phyloP scores from a whole-genome alignment of 2,888 invertebrate genomes.

The Bugula neritina region DNA sequence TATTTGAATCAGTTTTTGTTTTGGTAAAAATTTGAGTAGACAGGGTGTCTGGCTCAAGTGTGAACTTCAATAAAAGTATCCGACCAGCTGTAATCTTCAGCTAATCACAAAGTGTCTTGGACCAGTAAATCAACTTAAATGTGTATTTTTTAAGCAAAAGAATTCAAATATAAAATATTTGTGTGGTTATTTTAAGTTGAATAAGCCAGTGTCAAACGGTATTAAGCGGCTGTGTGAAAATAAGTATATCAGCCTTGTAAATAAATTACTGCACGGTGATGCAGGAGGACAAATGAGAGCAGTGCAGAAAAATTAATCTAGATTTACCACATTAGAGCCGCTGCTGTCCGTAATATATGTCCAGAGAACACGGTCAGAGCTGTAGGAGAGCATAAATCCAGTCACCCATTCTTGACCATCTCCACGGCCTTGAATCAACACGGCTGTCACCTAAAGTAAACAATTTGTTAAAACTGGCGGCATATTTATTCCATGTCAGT shows the following conservation, averaged over 20 bases:
- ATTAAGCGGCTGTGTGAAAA: too few relatives aligned
- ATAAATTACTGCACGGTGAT: too few relatives aligned
- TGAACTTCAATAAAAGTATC: neutral
- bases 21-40: neutral
- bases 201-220: too few relatives aligned
- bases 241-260: too few relatives aligned
- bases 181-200: too few relatives aligned
- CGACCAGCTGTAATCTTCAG: neutral
- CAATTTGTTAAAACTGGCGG: too few relatives aligned
- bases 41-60: neutral
- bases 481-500: neutral
- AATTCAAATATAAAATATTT: too few relatives aligned
- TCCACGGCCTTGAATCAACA: conserved; percentile 56
- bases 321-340: neutral
- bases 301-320: too few relatives aligned
- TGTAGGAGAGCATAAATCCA: conserved; percentile 56
- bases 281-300: too few relatives aligned
- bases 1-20: neutral
- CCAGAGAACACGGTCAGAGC: conserved; percentile 57
- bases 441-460: conserved; percentile 52
- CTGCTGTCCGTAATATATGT: conserved; percentile 54
- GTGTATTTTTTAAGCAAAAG: too few relatives aligned
- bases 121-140: too few relatives aligned
- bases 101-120: neutral
- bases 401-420: conserved; percentile 58